Evolutionary conservation across 2,888 invertebrate genomes (phyloP).

Genomic region (Pardosa pseudoannulata): DNA sequence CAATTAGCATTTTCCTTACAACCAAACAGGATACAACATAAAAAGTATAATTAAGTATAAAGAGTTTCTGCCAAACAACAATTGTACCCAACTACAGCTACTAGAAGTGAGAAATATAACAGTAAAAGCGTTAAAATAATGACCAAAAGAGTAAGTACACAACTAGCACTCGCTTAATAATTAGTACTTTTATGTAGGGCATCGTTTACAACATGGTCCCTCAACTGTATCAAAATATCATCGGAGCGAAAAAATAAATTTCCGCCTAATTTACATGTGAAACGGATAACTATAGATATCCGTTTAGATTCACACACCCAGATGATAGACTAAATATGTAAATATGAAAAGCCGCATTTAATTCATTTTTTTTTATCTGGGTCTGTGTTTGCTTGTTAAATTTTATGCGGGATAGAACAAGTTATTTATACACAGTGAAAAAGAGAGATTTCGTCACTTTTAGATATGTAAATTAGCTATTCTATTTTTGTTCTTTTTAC

Average conservation of each 20-base stretch:
- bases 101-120: not conserved
- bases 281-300: slow-evolving; percentile 45
- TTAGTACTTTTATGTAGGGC: slow-evolving; percentile 38
- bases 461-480: no score
- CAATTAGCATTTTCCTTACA: no score
- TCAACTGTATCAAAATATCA: slow-evolving; percentile 48
- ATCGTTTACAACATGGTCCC: slow-evolving; percentile 24
- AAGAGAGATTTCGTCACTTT: no score
- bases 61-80: no score
- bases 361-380: no score
- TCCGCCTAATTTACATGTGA: slow-evolving; percentile 55
- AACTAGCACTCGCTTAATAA: slow-evolving; percentile 8
- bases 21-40: no score
- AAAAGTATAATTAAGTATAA: no score
- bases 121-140: slow-evolving; percentile 12
- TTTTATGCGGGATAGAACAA: no score
- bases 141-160: not conserved
- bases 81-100: no score
- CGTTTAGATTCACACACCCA: not conserved
- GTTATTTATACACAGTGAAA: no score
- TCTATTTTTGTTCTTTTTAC: no score
- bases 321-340: not conserved
- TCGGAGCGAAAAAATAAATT: slow-evolving; percentile 37
- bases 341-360: not conserved
- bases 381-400: no score